phyloP scores from a whole-genome alignment of 2,113 vertebrate species.

The Xiphias gladius region DNA sequence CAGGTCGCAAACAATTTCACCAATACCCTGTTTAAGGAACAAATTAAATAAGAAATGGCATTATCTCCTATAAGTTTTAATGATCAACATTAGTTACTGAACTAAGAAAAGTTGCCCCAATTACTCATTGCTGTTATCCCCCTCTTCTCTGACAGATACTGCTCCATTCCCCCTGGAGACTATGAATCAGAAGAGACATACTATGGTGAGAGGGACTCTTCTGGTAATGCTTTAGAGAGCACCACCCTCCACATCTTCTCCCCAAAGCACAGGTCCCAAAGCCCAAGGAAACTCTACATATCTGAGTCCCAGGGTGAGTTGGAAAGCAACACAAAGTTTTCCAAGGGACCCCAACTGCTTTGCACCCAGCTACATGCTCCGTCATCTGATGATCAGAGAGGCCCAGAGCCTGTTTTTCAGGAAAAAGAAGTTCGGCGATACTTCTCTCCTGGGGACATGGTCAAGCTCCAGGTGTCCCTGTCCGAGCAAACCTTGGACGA shows the following conservation, averaged over 20 bases:
- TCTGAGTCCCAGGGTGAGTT: conserved; percentile 78
- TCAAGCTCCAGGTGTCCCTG: conserved; percentile 92
- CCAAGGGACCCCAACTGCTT: conserved; percentile 57
- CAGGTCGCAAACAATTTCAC: not conserved
- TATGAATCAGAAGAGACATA: conserved; percentile 79
- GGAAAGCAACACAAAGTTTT: conserved; percentile 69
- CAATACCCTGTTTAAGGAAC: not conserved
- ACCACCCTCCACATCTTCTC: conserved; percentile 87
- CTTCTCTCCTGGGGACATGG: conserved; percentile 80
- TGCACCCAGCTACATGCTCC: conserved; percentile 64
- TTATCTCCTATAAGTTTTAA: not conserved
- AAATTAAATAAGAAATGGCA: not conserved
- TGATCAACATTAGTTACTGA: not conserved
- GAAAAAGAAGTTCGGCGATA: conserved; percentile 56
- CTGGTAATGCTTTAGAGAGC: conserved; percentile 79
- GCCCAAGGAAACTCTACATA: conserved; percentile 77
- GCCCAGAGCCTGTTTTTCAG: conserved; percentile 59
- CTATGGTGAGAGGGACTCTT: conserved; percentile 59
- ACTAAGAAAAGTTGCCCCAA: not conserved
- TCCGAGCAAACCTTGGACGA: conserved; percentile 77
- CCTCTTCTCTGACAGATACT: conserved; percentile 80
- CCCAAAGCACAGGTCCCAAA: conserved; percentile 56
- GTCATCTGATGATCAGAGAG: conserved; percentile 61
- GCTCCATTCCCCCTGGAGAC: conserved; percentile 56
- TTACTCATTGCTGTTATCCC: conserved; percentile 12